A percentile compares a stretch with the other conserved stretches of the same genome.
phyloP scores from a whole-genome alignment of 2,113 vertebrate genomes.

The Neodon shergylaensis region DNA sequence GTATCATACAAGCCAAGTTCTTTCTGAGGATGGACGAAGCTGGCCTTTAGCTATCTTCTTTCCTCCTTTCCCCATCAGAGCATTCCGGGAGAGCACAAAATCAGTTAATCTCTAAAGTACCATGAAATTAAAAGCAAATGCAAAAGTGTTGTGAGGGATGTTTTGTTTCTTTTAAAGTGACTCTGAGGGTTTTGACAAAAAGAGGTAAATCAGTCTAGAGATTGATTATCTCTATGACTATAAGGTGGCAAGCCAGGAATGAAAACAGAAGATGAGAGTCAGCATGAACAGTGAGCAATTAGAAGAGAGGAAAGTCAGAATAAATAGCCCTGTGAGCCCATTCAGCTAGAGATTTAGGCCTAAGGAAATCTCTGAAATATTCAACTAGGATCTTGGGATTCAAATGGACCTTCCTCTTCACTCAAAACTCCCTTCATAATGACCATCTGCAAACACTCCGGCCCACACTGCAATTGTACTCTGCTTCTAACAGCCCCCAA shows the following conservation, averaged over 20 bases:
- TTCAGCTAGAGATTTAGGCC: background rate
- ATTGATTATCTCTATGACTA: constrained; percentile 18
- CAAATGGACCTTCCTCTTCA: background rate
- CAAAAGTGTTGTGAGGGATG: constrained; percentile 33
- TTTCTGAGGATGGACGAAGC: constrained; percentile 9
- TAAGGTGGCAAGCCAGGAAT: background rate
- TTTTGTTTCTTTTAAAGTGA: constrained; percentile 59
- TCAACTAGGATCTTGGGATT: background rate
- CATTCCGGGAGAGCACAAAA: constrained; percentile 36
- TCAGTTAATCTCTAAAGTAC: constrained; percentile 43
- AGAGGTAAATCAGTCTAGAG: background rate
- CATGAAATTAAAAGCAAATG: constrained; percentile 64
- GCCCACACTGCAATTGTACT: background rate
- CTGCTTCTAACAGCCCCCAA: background rate
- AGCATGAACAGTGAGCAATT: background rate
- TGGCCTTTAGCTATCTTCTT: constrained; percentile 9
- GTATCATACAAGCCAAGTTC: background rate
- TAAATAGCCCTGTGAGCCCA: background rate
- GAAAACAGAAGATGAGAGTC: background rate
- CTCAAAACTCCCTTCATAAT: constrained; percentile 9
- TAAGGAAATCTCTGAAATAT: constrained; percentile 29
- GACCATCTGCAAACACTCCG: background rate
- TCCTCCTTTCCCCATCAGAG: background rate
- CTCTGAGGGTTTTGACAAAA: background rate
- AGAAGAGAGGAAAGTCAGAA: background rate